These are phyloP conservation scores for Brachystomella parvula DNA, from an alignment of 1,140 invertebrate genomes.

Conservation along the genomic window DNA sequence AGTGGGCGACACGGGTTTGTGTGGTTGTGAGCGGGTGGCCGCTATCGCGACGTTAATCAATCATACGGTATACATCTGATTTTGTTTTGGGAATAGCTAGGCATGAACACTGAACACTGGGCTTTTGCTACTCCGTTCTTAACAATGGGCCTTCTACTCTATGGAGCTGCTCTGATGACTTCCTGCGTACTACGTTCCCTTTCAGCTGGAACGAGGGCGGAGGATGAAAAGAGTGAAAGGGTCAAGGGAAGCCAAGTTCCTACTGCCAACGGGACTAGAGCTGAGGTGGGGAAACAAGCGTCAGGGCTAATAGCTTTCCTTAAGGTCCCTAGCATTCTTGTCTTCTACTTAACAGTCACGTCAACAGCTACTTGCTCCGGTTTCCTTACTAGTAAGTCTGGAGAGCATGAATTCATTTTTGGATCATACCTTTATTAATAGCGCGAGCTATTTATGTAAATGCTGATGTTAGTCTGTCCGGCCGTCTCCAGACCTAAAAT, in stretches of 20 bases:
- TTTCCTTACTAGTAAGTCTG: neutral
- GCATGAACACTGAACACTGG: neutral
- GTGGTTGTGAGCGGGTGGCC: too few species aligned
- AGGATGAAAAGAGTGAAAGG: neutral
- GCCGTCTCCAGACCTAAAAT: too few species aligned
- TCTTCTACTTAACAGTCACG: neutral
- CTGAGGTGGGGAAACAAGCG: neutral
- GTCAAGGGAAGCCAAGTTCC: neutral
- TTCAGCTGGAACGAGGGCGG: neutral
- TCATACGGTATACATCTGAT: neutral
- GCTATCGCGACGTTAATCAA: too few species aligned
- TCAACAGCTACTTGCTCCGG: neutral
- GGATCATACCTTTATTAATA: too few species aligned
- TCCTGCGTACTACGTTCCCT: neutral
- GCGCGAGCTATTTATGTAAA: too few species aligned
- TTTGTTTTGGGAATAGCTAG: neutral
- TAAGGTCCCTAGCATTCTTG: neutral
- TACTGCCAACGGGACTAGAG: neutral
- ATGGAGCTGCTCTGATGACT: too few species aligned
- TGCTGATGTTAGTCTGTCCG: too few species aligned
- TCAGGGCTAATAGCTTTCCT: neutral
- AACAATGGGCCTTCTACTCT: neutral
- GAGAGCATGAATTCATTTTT: neutral
- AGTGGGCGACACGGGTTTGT: too few species aligned
- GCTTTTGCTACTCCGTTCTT: neutral